A percentile compares a stretch with the other conserved stretches of the same genome.
Evolutionary conservation across 2,888 invertebrate genomes (phyloP).

Genomic region (Thera britannica): DNA sequence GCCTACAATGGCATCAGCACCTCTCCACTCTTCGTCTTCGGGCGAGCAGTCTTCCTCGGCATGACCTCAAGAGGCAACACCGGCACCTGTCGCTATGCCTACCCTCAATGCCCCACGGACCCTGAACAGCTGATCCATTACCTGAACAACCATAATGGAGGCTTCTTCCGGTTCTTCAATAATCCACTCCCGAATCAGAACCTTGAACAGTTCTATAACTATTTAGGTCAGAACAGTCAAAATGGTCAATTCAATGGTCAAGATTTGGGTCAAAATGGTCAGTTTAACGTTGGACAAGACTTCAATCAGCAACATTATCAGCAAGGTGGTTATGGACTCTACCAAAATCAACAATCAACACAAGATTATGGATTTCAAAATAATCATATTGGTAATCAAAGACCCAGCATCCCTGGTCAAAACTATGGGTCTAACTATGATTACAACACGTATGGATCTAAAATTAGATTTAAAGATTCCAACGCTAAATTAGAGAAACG

Average conservation of each 20-base stretch:
- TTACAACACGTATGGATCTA: constrained; percentile 45
- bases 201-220: constrained; percentile 71
- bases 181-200: constrained; percentile 56
- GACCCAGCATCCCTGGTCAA: constrained; percentile 38
- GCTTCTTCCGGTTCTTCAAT: constrained; percentile 92
- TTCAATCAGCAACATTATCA: constrained; percentile 21
- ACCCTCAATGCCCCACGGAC: constrained; percentile 90
- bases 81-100: constrained; percentile 86
- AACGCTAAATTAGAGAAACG: constrained; percentile 58
- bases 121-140: constrained; percentile 90
- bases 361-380: constrained; percentile 38
- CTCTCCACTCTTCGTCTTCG: constrained; percentile 89
- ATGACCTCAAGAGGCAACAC: constrained; percentile 87
- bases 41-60: constrained; percentile 90
- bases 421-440: constrained; percentile 53
- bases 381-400: constrained; percentile 30
- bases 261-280: constrained; percentile 28
- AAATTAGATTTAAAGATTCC: constrained; percentile 44
- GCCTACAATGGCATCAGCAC: constrained; percentile 81
- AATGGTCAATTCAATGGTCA: constrained; percentile 23
- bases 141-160: constrained; percentile 93
- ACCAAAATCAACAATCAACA: constrained; percentile 23
- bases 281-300: constrained; percentile 20
- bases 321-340: constrained; percentile 37
- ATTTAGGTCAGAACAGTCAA: constrained; percentile 53